Evolutionary conservation across 1,140 invertebrate species (phyloP), one percentile per base, ranked within the genome.

Genomic region (Hetaerina americana): DNA sequence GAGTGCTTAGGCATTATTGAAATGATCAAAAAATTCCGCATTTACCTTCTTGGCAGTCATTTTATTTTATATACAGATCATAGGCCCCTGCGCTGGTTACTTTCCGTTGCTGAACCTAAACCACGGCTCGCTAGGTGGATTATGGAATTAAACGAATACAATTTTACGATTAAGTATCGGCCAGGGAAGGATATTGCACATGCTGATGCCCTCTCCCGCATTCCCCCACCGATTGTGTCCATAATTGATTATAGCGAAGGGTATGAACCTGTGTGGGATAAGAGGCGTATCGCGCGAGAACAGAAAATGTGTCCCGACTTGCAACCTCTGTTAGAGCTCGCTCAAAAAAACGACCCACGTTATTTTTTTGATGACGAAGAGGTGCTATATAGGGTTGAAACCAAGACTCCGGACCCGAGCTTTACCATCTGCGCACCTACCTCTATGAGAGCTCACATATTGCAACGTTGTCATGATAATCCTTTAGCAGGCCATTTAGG

Each of bases 1-100:
- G 82, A 85, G 75, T 78, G 76, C 25, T 70, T 84, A 10, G 76
- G 77, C 0, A 76, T 85, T 1, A 70, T 83, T 0, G 83, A 75
- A 74, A 79, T 77, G 2, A 76, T 84, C 5, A 78, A 79, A 71
- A 81, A 80, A 72, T 84, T 84, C 70, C 77, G 81, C 27, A 71
- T 78, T 18, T 84, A 80, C 70, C 27, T 85, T 0, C 78, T 76
- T 73, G 82, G 82, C 24, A 68, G 78, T 0, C 49, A 75, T 27
- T 83, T 81, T 74, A 70, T 74, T 0, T 66, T 83, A 3, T 70
- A 75, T 15, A 82, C 80, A 0, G 81, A 83, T 73, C 81, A 82
- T 67, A 74, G 78, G 29, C 81, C 80, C 6, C 71, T 83, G 1
- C 15, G 10, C 3, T 57, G 40, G 40, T n/a, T 57, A 1, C 40